Evolutionary conservation across 2,888 invertebrate genomes (phyloP), one percentile per base, ranked within the genome.

Genomic region (Tenthredo notha): DNA sequence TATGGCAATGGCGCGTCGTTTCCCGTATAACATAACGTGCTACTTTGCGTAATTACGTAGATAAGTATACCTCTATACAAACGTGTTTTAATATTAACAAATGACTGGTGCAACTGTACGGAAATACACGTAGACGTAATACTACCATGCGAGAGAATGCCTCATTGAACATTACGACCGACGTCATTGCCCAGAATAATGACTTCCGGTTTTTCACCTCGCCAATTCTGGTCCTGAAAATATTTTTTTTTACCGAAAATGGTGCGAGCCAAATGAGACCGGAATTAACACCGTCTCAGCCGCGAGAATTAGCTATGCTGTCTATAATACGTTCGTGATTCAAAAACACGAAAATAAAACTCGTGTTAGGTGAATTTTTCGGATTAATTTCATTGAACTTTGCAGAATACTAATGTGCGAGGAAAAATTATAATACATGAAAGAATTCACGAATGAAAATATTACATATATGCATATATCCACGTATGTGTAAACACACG

Each of bases 101-200:
- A 15, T 37, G 37, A 15, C 33, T 37, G 18, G 70, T 37, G 70
- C 70, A 37, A 70, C n/a, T 18, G 70, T 37, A 33, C 37, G 70
- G 15, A 70, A 70, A 33, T 70, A 37, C n/a, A 70, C 37, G 9
- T 25, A 61, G 61, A 25, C 29, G 25, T 70, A 70, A 12, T 6
- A 74, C 10, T 21, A 25, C 50, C 47, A 25, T 43, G 15, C 40
- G 58, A 78, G 54, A 78, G 78, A 78, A 33, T 78, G 58, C 9
- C 37, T 58, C 54, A 43, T 54, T 33, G 33, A 58, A 78, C n/a
- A 10, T 58, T 25, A 37, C 78, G 54, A 78, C 78, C 25, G 15
- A 78, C 78, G 78, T 78, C 29, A 78, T 78, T 58, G n/a, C 37
- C 29, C 54, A n/a, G 78, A 78, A 58, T 58, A 78, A 78, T 58